These are phyloP conservation scores for Tachina fera DNA, from an alignment of 2,888 invertebrate genomes.

Conservation along the genomic window DNA sequence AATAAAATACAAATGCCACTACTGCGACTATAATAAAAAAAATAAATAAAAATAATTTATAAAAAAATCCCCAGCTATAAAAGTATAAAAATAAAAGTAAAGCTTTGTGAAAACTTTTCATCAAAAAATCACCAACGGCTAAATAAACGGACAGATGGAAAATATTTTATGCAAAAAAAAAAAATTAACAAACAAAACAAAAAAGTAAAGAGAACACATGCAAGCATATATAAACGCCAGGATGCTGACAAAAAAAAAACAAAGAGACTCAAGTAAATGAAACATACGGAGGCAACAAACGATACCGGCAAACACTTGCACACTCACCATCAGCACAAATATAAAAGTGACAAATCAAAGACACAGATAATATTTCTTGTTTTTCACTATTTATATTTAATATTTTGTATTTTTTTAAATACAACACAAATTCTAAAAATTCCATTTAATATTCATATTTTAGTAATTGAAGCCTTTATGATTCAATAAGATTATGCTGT, in stretches of 20 bases:
- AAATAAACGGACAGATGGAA: conserved; percentile 71
- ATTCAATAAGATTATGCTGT: too few relatives aligned
- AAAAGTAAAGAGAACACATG: conserved; percentile 22
- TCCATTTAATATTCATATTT: not conserved
- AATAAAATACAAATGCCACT: conserved; percentile 27
- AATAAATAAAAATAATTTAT: conserved; percentile 15
- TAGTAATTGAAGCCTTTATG: too few relatives aligned
- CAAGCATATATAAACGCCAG: not conserved
- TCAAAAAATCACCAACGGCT: conserved; percentile 75
- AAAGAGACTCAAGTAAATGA: conserved; percentile 3
- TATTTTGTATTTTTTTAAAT: not conserved
- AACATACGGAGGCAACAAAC: conserved; percentile 14
- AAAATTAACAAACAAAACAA: not conserved
- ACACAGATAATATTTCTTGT: conserved; percentile 51
- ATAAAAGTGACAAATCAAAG: conserved; percentile 80
- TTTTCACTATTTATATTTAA: conserved; percentile 3
- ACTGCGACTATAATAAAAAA: not conserved
- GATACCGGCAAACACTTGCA: not conserved
- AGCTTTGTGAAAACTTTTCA: conserved; percentile 77
- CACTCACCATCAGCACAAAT: conserved; percentile 6
- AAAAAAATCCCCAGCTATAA: conserved; percentile 30
- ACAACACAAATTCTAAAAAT: not conserved
- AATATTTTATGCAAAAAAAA: conserved; percentile 30
- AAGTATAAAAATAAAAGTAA: conserved; percentile 71
- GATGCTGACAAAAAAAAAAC: conserved; percentile 14